These are phyloP conservation scores for Nephila pilipes DNA, from an alignment of 1,140 invertebrate genomes.

Conservation along the genomic window DNA sequence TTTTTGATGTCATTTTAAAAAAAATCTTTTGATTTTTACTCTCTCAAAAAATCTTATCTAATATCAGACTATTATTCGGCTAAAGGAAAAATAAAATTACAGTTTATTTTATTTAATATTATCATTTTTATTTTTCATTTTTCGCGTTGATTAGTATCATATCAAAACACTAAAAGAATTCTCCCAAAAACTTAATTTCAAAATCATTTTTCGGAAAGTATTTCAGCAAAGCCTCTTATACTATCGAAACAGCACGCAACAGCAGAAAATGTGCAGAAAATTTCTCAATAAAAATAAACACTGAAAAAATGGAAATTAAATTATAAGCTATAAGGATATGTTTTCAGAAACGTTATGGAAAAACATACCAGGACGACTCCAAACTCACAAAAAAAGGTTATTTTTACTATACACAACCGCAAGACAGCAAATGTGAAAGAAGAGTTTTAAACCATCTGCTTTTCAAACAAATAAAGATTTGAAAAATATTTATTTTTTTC, in stretches of 20 bases:
- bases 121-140: too few relatives aligned
- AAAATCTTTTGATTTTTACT: too few relatives aligned
- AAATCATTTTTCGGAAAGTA: background rate
- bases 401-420: background rate
- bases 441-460: background rate
- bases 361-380: background rate
- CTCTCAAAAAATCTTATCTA: too few relatives aligned
- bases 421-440: background rate
- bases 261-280: background rate
- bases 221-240: background rate
- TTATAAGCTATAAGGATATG: background rate
- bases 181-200: too few relatives aligned
- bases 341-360: background rate
- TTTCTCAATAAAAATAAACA: background rate
- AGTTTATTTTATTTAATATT: too few relatives aligned
- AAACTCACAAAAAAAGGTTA: background rate
- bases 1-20: too few relatives aligned
- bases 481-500: slow-evolving; percentile 34
- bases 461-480: slow-evolving; percentile 7
- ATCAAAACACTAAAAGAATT: too few relatives aligned
- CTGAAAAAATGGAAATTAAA: background rate
- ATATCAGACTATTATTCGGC: too few relatives aligned
- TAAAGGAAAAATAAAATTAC: too few relatives aligned
- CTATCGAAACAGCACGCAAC: background rate
- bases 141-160: too few relatives aligned